A percentile compares a stretch with the other conserved stretches of the same genome.
phyloP scores from a whole-genome alignment of 2,797 vertebrate species.

The Psittacula derbiana region DNA sequence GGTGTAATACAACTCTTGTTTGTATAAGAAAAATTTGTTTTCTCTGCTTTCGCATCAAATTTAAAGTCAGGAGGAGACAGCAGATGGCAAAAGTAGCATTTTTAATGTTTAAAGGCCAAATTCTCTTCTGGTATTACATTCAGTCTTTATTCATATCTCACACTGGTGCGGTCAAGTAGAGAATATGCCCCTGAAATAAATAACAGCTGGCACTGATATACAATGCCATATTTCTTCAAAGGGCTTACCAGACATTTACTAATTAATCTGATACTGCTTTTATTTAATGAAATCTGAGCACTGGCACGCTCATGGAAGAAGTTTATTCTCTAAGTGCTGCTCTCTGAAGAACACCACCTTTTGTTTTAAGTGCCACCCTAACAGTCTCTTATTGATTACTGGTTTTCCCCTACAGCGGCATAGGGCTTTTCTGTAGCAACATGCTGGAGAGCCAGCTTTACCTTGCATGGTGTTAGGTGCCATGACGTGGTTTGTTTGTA shows the following conservation, averaged over 20 bases:
- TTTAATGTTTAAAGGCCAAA: neutral
- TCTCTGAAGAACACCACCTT: neutral
- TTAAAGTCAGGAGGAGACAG: neutral
- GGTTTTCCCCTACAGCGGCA: neutral
- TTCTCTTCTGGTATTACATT: neutral
- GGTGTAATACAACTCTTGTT: neutral
- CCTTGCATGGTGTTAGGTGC: neutral
- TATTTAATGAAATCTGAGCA: conserved; percentile 16
- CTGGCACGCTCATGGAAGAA: neutral
- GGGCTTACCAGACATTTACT: neutral
- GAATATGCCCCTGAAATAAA: neutral
- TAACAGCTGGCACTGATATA: neutral
- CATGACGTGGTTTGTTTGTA: neutral
- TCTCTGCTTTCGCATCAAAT: neutral
- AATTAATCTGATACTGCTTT: neutral
- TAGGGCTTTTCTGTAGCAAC: neutral
- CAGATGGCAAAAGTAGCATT: neutral
- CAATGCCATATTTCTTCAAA: neutral
- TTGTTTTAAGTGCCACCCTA: neutral
- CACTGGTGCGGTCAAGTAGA: neutral
- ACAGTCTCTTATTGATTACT: conserved; percentile 24
- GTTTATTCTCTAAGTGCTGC: neutral
- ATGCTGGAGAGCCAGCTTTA: neutral
- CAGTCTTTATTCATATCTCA: neutral
- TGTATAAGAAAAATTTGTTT: neutral